Percentiles rank a stretch among this genome's conserved stretches.
Conservation (phyloP, 2,113 vertebrate genomes). For the Acinonyx jubatus region DNA sequence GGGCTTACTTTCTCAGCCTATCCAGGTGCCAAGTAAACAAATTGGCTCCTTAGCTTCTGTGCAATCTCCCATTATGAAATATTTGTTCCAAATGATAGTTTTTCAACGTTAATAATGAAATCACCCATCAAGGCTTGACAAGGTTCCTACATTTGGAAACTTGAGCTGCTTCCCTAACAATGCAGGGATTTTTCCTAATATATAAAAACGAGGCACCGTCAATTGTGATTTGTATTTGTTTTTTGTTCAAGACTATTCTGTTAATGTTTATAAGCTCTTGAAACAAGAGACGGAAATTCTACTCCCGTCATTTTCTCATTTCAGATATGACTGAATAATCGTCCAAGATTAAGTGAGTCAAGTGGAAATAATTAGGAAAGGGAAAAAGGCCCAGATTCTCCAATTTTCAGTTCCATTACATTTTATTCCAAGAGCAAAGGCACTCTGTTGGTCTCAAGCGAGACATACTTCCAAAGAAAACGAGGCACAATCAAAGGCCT, state of each 20-base stretch:
- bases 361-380: slow-evolving; percentile 79
- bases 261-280: slow-evolving; percentile 75
- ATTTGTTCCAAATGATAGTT: slow-evolving; percentile 66
- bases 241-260: slow-evolving; percentile 69
- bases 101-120: slow-evolving; percentile 67
- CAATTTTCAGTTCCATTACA: slow-evolving; percentile 69
- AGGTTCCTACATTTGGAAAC: slow-evolving; percentile 63
- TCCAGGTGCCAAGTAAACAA: slow-evolving; percentile 49
- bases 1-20: slow-evolving; percentile 27
- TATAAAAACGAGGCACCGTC: slow-evolving; percentile 68
- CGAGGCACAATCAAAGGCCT: slow-evolving; percentile 55
- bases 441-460: slow-evolving; percentile 30
- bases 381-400: slow-evolving; percentile 71
- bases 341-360: slow-evolving; percentile 78
- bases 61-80: slow-evolving; percentile 43
- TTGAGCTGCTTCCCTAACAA: slow-evolving; percentile 60
- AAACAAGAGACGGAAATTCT: slow-evolving; percentile 79
- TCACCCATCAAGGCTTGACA: slow-evolving; percentile 50
- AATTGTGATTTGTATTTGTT: slow-evolving; percentile 68
- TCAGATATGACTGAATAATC: slow-evolving; percentile 80
- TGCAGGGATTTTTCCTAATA: slow-evolving; percentile 60
- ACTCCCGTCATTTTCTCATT: slow-evolving; percentile 78
- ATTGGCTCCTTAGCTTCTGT: slow-evolving; percentile 39
- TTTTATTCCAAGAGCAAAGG: slow-evolving; percentile 75
- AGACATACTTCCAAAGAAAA: slow-evolving; percentile 72